Conservation (phyloP, 2,113 vertebrate genomes). For the Crotalus horridus region DNA sequence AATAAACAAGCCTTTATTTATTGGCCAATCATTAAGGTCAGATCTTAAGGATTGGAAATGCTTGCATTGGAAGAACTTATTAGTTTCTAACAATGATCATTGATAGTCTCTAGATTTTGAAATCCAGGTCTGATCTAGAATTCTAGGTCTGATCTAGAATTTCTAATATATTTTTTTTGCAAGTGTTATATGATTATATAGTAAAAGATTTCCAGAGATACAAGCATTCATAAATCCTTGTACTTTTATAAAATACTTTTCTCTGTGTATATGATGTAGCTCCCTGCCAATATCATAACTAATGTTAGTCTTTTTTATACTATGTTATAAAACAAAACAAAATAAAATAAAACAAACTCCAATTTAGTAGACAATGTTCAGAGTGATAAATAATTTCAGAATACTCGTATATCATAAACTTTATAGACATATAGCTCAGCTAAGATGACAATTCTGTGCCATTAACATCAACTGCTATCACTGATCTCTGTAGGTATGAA, state of each 20-base stretch:
- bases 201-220: neutral
- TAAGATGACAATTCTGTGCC: neutral
- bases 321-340: neutral
- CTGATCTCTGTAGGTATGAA: neutral
- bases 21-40: neutral
- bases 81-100: neutral
- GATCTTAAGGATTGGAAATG: neutral
- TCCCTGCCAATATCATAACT: neutral
- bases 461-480: neutral
- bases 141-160: neutral
- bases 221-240: neutral
- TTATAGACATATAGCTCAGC: neutral
- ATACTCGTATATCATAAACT: neutral
- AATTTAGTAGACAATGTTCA: neutral
- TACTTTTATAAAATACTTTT: neutral
- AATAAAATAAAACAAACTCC: neutral
- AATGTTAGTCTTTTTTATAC: neutral
- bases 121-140: neutral
- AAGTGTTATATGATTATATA: neutral
- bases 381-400: neutral
- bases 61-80: neutral
- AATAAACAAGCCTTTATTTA: neutral
- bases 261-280: neutral
- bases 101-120: neutral
- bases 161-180: neutral